Conservation (phyloP, 2,888 invertebrate species). For the Dione vanillae region DNA sequence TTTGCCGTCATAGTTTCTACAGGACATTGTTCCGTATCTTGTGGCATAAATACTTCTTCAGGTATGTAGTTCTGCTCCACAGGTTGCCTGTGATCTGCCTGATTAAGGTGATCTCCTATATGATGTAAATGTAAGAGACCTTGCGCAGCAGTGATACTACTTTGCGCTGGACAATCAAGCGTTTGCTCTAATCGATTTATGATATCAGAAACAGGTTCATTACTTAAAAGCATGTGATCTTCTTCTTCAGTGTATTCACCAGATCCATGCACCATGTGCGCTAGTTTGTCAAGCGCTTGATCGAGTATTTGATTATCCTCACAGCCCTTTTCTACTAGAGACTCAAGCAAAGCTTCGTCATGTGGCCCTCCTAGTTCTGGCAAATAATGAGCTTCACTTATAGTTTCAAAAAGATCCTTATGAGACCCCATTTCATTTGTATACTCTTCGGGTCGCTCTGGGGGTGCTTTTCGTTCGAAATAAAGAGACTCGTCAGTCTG, state of each 20-base stretch:
- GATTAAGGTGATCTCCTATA: conserved; percentile 67
- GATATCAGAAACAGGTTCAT: conserved; percentile 84
- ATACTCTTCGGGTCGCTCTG: conserved; percentile 65
- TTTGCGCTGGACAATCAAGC: conserved; percentile 77
- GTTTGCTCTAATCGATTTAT: conserved; percentile 86
- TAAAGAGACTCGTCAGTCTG: conserved; percentile 64
- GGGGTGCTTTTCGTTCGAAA: conserved; percentile 64
- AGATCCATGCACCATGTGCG: conserved; percentile 68
- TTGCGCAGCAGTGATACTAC: conserved; percentile 75
- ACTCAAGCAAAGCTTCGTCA: conserved; percentile 84
- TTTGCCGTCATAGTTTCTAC: conserved; percentile 60
- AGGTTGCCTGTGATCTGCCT: conserved; percentile 63
- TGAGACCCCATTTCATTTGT: conserved; percentile 68
- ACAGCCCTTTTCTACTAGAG: conserved; percentile 85
- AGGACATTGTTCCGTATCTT: conserved; percentile 59
- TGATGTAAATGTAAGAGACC: conserved; percentile 74
- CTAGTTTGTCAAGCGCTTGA: conserved; percentile 74
- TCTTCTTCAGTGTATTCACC: conserved; percentile 79
- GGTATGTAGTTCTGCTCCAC: conserved; percentile 73
- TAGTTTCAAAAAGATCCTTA: conserved; percentile 78
- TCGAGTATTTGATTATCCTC: conserved; percentile 84
- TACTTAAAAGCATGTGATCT: conserved; percentile 74
- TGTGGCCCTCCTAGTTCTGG: conserved; percentile 75
- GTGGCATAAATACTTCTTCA: conserved; percentile 62
- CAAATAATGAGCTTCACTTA: conserved; percentile 78